Evolutionary conservation across 2,888 invertebrate genomes (phyloP).

Genomic region (Tetranychus piercei): DNA sequence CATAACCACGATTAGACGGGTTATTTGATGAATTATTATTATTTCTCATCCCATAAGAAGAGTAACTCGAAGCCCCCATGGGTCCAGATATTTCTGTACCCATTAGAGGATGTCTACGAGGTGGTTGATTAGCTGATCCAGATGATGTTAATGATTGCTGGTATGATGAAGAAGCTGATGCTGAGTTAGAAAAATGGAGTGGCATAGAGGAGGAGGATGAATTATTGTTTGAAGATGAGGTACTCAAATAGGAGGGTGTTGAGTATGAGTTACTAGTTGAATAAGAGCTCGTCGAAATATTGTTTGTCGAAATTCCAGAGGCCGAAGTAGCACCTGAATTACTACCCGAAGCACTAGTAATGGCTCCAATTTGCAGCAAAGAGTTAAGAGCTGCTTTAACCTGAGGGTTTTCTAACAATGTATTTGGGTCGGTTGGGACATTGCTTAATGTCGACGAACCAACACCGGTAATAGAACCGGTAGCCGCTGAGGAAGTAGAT

Average conservation of each 20-base stretch:
- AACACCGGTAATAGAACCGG: too few relatives aligned
- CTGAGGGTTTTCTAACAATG: conserved; percentile 19
- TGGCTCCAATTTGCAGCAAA: conserved; percentile 16
- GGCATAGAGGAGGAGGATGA: not conserved
- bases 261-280: not conserved
- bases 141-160: not conserved
- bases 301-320: not conserved
- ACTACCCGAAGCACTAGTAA: not conserved
- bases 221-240: not conserved
- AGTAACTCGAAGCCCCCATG: not conserved
- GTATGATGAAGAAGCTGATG: not conserved
- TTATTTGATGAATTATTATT: not conserved
- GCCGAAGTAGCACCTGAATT: not conserved
- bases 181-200: not conserved
- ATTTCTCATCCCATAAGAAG: not conserved
- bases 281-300: not conserved
- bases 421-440: not conserved
- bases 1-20: not conserved
- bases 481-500: not conserved
- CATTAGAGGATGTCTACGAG: conserved; percentile 16
- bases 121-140: not conserved
- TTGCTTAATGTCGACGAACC: not conserved
- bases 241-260: conserved; percentile 6
- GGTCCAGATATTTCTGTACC: conserved; percentile 15
- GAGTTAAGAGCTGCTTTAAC: conserved; percentile 20